Conservation (phyloP, 2,888 invertebrate genomes). For the Xanthorhoe spadicearia region DNA sequence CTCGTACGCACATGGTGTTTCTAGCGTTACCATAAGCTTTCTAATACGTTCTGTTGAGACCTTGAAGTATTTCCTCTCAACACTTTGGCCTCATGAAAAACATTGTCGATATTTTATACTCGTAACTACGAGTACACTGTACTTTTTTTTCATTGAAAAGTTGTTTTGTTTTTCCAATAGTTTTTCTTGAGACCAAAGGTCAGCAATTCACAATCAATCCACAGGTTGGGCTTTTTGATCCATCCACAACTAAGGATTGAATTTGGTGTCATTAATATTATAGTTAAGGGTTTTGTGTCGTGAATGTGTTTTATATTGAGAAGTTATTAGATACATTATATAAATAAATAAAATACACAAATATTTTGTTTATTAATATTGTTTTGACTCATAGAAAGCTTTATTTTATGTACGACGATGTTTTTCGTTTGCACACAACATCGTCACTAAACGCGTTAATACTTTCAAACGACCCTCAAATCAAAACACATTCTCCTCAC, state of each 20-base stretch:
- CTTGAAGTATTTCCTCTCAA: background rate
- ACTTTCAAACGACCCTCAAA: background rate
- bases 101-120: background rate
- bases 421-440: too few relatives aligned
- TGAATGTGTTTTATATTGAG: slow-evolving; percentile 1
- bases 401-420: too few relatives aligned
- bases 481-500: background rate
- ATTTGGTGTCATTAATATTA: background rate
- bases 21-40: slow-evolving; percentile 73
- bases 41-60: slow-evolving; percentile 17
- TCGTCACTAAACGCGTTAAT: too few relatives aligned
- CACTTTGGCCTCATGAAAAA: background rate
- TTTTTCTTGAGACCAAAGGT: background rate
- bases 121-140: too few relatives aligned
- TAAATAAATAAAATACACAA: too few relatives aligned
- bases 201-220: background rate
- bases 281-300: background rate
- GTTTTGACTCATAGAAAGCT: too few relatives aligned
- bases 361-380: too few relatives aligned
- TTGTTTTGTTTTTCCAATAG: background rate
- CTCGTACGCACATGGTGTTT: slow-evolving; percentile 50
- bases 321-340: background rate
- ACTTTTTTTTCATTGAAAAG: too few relatives aligned
- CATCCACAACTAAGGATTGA: background rate
- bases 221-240: slow-evolving; percentile 3